Base-by-base conservation (phyloP, 2,113 vertebrate species). In the Chauna torquata region DNA sequence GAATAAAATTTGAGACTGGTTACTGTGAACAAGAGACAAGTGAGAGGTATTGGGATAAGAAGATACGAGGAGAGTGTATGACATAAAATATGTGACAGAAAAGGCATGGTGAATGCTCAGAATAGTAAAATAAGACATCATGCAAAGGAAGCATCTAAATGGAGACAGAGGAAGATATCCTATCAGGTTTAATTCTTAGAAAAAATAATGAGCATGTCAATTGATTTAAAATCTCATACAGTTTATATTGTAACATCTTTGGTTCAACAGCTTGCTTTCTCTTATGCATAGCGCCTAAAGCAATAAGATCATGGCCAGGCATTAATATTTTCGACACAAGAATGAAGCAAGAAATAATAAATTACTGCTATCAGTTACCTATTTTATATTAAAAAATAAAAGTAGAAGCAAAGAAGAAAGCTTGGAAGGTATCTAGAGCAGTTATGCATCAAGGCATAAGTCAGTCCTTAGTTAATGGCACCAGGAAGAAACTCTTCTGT, bases 81-180 rank as follows among this genome's bases (percentile, higher is more conserved):
- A 81, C 23, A 50, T 49, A 83, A 90, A 88, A 75, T 1, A 0
- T 40, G 50, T 45, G 36, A 59, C 42, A 76, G 62, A 86, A 85
- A 90, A 88, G 86, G 36, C 59, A 61, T 3, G 0, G 12, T 44
- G 58, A 72, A 49, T 78, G 55, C 19, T 62, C 80, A 88, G 83
- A 81, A 77, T 74, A 90, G 90, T 81, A 92, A 93, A 92, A 94
- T 74, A 91, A 83, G 59, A 66, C 13, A 82, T 38, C 15, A 32
- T 34, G 44, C 40, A 86, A 77, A 80, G 45, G 49, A 27, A 82
- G 66, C 0, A 50, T 12, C 18, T 70, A 92, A 74, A 64, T n/a
- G 47, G 47, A 95, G 42, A 86, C 40, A 93, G 78, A 75, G 18
- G 64, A 92, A 88, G 58, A 71, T 42, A 83, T 20, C 42, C 18